Evolutionary conservation across 2,797 vertebrate species (phyloP).

Genomic region (Percopsis omiscomaycus): DNA sequence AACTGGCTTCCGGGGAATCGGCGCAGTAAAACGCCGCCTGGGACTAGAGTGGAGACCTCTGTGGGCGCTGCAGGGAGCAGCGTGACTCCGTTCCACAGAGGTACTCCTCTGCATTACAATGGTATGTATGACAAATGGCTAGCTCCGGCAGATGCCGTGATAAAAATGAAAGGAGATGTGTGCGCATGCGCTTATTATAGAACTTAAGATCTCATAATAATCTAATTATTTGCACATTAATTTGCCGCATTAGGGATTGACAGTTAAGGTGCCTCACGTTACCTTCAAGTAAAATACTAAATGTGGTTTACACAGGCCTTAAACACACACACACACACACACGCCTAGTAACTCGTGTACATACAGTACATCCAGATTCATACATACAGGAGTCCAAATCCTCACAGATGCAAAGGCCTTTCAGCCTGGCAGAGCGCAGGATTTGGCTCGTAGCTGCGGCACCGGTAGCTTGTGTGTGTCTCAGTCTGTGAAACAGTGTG

Average conservation of each 20-base stretch:
- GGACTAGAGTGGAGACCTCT: conserved; percentile 9
- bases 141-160: conserved; percentile 72
- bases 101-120: conserved; percentile 77
- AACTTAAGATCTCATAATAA: neutral
- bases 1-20: conserved; percentile 44
- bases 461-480: conserved; percentile 33
- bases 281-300: too few species aligned
- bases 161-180: conserved; percentile 45
- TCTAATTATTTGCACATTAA: neutral
- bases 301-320: conserved; percentile 7
- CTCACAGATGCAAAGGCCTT: conserved; percentile 23
- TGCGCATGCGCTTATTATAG: conserved; percentile 18
- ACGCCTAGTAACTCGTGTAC: neutral
- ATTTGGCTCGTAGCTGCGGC: conserved; percentile 57
- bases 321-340: conserved; percentile 4
- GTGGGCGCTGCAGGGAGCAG: conserved; percentile 48
- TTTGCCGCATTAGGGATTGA: too few species aligned
- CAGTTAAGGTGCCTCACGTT: too few species aligned
- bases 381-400: conserved; percentile 25
- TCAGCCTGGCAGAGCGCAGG: conserved; percentile 56
- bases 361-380: conserved; percentile 1
- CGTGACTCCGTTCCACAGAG: conserved; percentile 61
- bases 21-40: conserved; percentile 35
- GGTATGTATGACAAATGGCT: conserved; percentile 73
- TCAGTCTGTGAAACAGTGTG: conserved; percentile 32